phyloP scores from a whole-genome alignment of 2,888 invertebrate species.

The Malthinus flaveolus region DNA sequence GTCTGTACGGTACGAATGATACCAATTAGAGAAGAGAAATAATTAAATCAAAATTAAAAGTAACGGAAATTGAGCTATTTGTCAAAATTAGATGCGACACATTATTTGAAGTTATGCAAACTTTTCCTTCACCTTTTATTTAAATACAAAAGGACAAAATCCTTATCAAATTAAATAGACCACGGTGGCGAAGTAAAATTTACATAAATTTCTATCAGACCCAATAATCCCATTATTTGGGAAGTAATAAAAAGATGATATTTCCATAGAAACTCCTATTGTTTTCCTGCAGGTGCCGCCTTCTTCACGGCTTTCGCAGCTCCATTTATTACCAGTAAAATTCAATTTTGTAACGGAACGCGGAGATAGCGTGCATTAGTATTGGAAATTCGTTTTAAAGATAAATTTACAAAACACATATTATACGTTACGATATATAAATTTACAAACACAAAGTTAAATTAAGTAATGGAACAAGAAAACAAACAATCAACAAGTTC shows the following conservation, averaged over 20 bases:
- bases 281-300: slow-evolving; percentile 36
- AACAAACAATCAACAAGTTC: too few species aligned
- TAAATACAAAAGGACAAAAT: too few species aligned
- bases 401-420: slow-evolving; percentile 21
- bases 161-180: too few species aligned
- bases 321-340: slow-evolving; percentile 38
- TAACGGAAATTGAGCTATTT: too few species aligned
- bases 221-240: slow-evolving; percentile 37
- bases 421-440: background rate
- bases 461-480: too few species aligned
- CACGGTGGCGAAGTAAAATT: background rate
- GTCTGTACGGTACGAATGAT: too few species aligned
- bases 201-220: slow-evolving; percentile 36
- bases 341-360: slow-evolving; percentile 31
- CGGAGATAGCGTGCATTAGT: slow-evolving; percentile 27
- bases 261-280: slow-evolving; percentile 33
- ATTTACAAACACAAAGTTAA: too few species aligned
- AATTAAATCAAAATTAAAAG: too few species aligned
- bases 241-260: slow-evolving; percentile 36
- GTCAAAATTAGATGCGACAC: too few species aligned
- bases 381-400: slow-evolving; percentile 22
- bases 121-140: too few species aligned
- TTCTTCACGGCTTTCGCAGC: slow-evolving; percentile 28
- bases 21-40: too few species aligned
- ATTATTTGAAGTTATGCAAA: too few species aligned